Percentiles rank a stretch among this genome's conserved stretches.
Evolutionary conservation across 2,113 vertebrate genomes (phyloP).

Genomic region (Pseudonaja textilis): DNA sequence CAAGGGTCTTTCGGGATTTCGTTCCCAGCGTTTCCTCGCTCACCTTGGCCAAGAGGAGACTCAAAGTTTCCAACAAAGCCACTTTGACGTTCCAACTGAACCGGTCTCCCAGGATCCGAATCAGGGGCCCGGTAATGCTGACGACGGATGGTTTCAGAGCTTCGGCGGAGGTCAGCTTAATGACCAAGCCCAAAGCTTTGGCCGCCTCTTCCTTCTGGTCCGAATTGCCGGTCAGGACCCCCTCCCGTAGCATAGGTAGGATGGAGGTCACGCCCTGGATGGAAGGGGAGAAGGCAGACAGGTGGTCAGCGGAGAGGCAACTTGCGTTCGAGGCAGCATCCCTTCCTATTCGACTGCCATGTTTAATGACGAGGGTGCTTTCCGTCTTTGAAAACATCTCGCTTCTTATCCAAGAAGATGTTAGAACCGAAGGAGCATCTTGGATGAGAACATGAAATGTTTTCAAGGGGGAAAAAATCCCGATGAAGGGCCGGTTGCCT

Average conservation of each 20-base stretch:
- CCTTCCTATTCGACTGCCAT: slow-evolving; percentile 22
- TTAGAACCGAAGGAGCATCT: not conserved
- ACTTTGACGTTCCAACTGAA: slow-evolving; percentile 95
- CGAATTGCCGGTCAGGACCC: slow-evolving; percentile 90
- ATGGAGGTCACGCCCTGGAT: slow-evolving; percentile 93
- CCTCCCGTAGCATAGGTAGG: slow-evolving; percentile 92
- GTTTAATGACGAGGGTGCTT: not conserved
- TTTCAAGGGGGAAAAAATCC: not conserved
- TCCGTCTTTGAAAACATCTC: not conserved
- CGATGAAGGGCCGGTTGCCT: not conserved
- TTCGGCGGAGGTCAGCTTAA: slow-evolving; percentile 91
- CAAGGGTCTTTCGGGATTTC: not conserved
- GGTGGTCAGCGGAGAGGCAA: not conserved
- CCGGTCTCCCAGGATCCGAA: slow-evolving; percentile 94
- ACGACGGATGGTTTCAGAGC: slow-evolving; percentile 93
- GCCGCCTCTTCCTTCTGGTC: slow-evolving; percentile 98
- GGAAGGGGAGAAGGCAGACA: not conserved
- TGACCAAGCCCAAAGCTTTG: slow-evolving; percentile 90
- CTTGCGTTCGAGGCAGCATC: slow-evolving; percentile 26
- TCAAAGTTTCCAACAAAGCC: slow-evolving; percentile 91
- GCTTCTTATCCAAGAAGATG: not conserved
- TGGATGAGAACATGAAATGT: not conserved
- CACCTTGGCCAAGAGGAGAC: slow-evolving; percentile 92
- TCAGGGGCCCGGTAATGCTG: slow-evolving; percentile 95
- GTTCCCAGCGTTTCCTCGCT: slow-evolving; percentile 16